phyloP scores from a whole-genome alignment of 2,888 invertebrate species.

The Cheilosia vernalis region DNA sequence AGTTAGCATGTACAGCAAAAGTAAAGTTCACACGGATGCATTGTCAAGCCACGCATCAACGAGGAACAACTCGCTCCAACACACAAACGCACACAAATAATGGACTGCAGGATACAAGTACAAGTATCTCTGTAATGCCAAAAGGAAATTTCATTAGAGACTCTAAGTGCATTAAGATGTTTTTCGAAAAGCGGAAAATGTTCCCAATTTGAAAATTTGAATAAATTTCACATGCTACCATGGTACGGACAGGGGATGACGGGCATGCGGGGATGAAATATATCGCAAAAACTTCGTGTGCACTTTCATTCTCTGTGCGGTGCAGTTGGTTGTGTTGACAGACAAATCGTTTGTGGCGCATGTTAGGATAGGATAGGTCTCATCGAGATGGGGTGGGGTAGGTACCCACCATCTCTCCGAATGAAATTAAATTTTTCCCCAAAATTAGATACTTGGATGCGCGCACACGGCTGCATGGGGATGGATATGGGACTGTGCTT shows the following conservation, averaged over 20 bases:
- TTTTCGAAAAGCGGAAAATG: constrained; percentile 77
- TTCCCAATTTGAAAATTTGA: constrained; percentile 65
- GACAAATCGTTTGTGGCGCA: constrained; percentile 67
- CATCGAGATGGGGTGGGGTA: background rate
- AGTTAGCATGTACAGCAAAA: no score
- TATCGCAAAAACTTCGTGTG: constrained; percentile 12
- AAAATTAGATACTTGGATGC: constrained; percentile 44
- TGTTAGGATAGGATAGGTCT: background rate
- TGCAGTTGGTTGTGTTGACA: constrained; percentile 61
- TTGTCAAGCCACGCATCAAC: constrained; percentile 24
- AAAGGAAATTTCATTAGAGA: constrained; percentile 72
- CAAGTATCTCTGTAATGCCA: constrained; percentile 53
- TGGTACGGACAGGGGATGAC: background rate
- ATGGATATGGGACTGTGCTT: background rate
- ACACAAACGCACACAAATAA: background rate
- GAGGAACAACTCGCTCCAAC: no score
- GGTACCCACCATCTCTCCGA: constrained; percentile 1
- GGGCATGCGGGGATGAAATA: constrained; percentile 4
- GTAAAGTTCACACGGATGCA: constrained; percentile 27
- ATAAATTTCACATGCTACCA: constrained; percentile 42
- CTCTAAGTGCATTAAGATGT: constrained; percentile 83
- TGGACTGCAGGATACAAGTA: constrained; percentile 37
- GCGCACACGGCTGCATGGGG: background rate
- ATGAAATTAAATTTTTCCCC: constrained; percentile 51
- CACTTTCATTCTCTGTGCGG: constrained; percentile 36